Conservation (phyloP, 2,113 vertebrate genomes). For the Notarius lentiginosus region DNA sequence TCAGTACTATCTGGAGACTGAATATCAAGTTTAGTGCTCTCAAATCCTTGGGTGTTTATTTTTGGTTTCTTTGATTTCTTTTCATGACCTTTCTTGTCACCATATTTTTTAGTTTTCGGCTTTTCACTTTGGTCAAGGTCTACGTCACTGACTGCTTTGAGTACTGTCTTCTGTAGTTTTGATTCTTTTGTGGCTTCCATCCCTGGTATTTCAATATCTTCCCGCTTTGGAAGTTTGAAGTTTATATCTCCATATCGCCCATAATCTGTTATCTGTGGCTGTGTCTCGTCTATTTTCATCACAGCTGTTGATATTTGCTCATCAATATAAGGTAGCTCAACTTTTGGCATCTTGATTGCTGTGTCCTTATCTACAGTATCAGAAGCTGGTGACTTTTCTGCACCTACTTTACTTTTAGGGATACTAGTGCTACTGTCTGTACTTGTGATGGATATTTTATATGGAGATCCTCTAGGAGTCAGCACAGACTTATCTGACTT, state of each 20-base stretch:
- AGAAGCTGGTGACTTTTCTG: slow-evolving; percentile 39
- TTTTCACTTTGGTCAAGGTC: slow-evolving; percentile 12
- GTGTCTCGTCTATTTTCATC: slow-evolving; percentile 48
- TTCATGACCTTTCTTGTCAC: slow-evolving; percentile 48
- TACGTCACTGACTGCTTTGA: slow-evolving; percentile 34
- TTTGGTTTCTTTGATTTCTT: slow-evolving; percentile 62
- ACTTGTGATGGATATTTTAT: slow-evolving; percentile 64
- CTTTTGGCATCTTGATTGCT: slow-evolving; percentile 60
- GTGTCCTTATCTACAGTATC: slow-evolving; percentile 53
- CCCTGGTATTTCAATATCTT: slow-evolving; percentile 60
- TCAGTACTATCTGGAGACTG: slow-evolving; percentile 59
- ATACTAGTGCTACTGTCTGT: slow-evolving; percentile 48
- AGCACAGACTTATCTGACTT: slow-evolving; percentile 70
- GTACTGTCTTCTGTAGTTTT: slow-evolving; percentile 7
- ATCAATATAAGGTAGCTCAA: slow-evolving; percentile 47
- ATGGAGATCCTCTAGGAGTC: slow-evolving; percentile 60
- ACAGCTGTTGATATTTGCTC: slow-evolving; percentile 55
- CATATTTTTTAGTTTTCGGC: slow-evolving; percentile 11
- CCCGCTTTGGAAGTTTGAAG: slow-evolving; percentile 57
- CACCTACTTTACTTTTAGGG: slow-evolving; percentile 39
- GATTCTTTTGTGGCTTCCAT: slow-evolving; percentile 56
- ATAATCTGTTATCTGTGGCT: slow-evolving; percentile 34
- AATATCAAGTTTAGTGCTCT: slow-evolving; percentile 60
- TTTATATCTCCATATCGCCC: slow-evolving; percentile 29
- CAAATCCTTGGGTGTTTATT: slow-evolving; percentile 55